Conservation (phyloP, 2,888 invertebrate species). For the Girardia tigrina region DNA sequence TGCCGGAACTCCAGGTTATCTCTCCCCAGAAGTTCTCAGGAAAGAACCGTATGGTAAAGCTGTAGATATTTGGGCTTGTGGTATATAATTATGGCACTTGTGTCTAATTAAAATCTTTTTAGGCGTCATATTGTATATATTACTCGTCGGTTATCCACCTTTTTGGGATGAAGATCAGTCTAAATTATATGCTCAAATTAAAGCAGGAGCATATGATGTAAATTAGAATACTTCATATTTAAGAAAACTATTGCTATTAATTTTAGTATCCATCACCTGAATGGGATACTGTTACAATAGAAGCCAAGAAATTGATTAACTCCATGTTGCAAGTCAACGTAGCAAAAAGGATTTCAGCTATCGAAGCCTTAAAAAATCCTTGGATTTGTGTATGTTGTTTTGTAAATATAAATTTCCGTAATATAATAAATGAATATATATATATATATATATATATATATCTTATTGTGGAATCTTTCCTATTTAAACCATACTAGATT, state of each 20-base stretch:
- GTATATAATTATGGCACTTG: conserved; percentile 51
- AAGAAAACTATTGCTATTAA: not conserved
- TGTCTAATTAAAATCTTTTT: conserved; percentile 37
- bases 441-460: no score
- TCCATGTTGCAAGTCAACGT: conserved; percentile 98
- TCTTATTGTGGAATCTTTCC: no score
- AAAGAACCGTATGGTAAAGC: conserved; percentile 99
- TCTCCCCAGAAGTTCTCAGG: conserved; percentile 95
- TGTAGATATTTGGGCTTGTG: conserved; percentile 99
- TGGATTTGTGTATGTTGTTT: conserved; percentile 83
- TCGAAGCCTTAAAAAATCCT: conserved; percentile 94
- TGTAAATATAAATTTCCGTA: no score
- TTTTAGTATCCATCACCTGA: conserved; percentile 89
- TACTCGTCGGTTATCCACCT: conserved; percentile 96
- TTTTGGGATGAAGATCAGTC: conserved; percentile 99
- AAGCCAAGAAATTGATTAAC: conserved; percentile 97
- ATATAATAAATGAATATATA: no score
- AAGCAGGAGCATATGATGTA: conserved; percentile 95
- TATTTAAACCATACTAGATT: no score
- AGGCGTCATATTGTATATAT: conserved; percentile 92
- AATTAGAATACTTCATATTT: conserved; percentile 48
- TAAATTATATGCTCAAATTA: conserved; percentile 95
- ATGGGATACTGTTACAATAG: conserved; percentile 99
- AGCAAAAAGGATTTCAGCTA: conserved; percentile 89
- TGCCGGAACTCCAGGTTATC: conserved; percentile 95